Conservation (phyloP, 1,140 invertebrate species). For the Drosophila hydei region DNA sequence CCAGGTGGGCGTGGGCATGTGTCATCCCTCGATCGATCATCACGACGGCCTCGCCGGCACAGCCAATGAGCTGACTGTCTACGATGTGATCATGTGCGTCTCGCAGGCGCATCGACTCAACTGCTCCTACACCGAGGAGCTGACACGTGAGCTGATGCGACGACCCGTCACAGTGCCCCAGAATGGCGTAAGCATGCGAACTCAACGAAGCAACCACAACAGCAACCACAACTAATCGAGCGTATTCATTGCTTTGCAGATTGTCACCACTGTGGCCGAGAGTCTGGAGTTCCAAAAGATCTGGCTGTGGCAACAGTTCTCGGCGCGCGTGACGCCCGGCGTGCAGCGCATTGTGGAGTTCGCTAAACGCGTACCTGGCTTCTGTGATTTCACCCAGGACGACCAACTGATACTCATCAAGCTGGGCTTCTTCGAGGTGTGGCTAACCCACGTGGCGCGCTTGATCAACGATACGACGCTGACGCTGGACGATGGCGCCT, state of each 20-base stretch:
- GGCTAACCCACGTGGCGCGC: slow-evolving; percentile 94
- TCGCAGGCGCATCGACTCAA: slow-evolving; percentile 95
- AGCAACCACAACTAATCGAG: neutral
- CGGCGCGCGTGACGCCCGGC: slow-evolving; percentile 91
- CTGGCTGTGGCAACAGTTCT: slow-evolving; percentile 92
- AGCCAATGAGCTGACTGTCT: slow-evolving; percentile 86
- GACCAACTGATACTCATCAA: slow-evolving; percentile 98
- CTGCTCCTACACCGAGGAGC: slow-evolving; percentile 95
- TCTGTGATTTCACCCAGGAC: slow-evolving; percentile 93
- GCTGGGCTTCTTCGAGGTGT: slow-evolving; percentile 98
- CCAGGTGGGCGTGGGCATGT: slow-evolving; percentile 74
- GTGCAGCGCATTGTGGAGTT: slow-evolving; percentile 97
- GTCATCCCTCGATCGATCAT: slow-evolving; percentile 42
- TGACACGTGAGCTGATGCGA: slow-evolving; percentile 89
- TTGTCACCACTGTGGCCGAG: slow-evolving; percentile 87
- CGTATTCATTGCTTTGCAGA: slow-evolving; percentile 71
- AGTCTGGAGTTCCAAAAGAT: slow-evolving; percentile 88
- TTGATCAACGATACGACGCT: slow-evolving; percentile 92
- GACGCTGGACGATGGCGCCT: slow-evolving; percentile 96
- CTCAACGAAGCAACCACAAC: neutral
- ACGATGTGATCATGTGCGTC: slow-evolving; percentile 94
- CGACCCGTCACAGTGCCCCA: slow-evolving; percentile 83
- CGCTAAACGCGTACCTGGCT: slow-evolving; percentile 95
- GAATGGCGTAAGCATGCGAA: slow-evolving; percentile 81
- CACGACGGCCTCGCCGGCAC: slow-evolving; percentile 67